Percentiles rank a stretch among this genome's conserved stretches.
These are phyloP conservation scores for Cyanoderma ruficeps DNA, from an alignment of 2,113 vertebrate species.

Conservation along the genomic window DNA sequence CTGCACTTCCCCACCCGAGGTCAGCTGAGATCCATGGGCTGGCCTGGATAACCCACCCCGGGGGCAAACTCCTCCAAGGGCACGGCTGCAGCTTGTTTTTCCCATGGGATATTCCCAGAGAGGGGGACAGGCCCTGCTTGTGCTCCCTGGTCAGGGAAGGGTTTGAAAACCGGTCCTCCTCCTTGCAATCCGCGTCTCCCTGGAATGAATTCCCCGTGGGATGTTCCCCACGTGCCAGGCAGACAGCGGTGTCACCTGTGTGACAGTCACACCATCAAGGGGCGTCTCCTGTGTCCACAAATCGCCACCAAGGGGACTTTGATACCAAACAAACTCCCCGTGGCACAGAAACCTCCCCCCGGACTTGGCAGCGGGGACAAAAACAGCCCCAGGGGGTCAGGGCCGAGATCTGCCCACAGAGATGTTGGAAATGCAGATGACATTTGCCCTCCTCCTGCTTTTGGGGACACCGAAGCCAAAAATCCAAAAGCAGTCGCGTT, in stretches of 20 bases:
- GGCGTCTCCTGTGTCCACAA: fast-evolving
- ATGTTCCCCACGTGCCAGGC: not conserved
- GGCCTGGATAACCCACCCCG: fast-evolving
- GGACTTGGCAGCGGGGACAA: fast-evolving
- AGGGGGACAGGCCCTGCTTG: not conserved
- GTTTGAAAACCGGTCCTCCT: not conserved
- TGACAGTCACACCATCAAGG: not conserved
- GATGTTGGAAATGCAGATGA: not conserved
- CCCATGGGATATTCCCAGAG: not conserved
- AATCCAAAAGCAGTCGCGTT: fast-evolving
- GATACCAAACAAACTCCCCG: not conserved
- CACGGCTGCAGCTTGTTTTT: not conserved
- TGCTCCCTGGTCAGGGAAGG: not conserved
- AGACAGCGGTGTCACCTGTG: not conserved
- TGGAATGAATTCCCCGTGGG: not conserved
- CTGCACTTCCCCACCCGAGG: fast-evolving
- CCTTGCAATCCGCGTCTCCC: no score
- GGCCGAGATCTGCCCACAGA: not conserved
- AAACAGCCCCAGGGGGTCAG: not conserved
- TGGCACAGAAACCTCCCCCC: not conserved
- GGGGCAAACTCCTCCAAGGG: not conserved
- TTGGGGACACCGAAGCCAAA: not conserved
- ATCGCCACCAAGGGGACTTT: fast-evolving
- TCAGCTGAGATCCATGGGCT: not conserved
- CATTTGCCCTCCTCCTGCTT: not conserved